These are phyloP conservation scores for Caenorhabditis doughertyi DNA, from an alignment of 2,888 invertebrate species.

Conservation along the genomic window DNA sequence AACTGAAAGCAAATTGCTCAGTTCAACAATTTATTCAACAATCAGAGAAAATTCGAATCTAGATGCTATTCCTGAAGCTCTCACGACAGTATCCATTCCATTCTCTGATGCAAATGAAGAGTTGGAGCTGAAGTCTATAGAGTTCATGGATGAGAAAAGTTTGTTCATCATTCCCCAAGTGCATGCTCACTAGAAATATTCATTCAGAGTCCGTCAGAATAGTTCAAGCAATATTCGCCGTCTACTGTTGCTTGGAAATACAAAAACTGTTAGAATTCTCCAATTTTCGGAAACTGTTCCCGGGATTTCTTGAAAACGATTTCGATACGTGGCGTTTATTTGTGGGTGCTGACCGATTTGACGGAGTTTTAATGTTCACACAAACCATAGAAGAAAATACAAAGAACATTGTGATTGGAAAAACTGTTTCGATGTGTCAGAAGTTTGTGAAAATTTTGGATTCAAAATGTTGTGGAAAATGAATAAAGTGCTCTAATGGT, in stretches of 20 bases:
- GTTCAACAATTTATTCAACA: not conserved
- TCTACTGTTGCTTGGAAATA: not conserved
- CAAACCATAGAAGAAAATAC: not conserved
- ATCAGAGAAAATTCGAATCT: not conserved
- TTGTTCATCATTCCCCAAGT: not conserved
- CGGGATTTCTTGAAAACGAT: slow-evolving; percentile 33
- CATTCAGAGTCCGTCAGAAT: slow-evolving; percentile 39
- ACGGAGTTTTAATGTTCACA: slow-evolving; percentile 19
- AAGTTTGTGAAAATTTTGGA: slow-evolving; percentile 19
- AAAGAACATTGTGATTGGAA: slow-evolving; percentile 1
- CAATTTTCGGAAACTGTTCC: slow-evolving; percentile 37
- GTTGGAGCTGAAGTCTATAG: slow-evolving; percentile 37
- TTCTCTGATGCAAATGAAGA: slow-evolving; percentile 20
- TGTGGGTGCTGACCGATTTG: slow-evolving; percentile 35
- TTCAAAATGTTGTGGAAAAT: slow-evolving; percentile 3
- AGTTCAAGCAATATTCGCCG: slow-evolving; percentile 27
- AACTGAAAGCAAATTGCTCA: slow-evolving; percentile 2
- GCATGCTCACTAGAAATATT: too few relatives aligned
- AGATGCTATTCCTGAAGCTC: not conserved
- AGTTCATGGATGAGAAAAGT: slow-evolving; percentile 43
- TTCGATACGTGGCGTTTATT: slow-evolving; percentile 51
- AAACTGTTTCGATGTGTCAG: not conserved
- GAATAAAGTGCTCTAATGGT: slow-evolving; percentile 15
- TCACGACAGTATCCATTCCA: not conserved
- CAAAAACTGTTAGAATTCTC: slow-evolving; percentile 3